phyloP scores from a whole-genome alignment of 1,140 invertebrate species.

The Nautilus pompilius region DNA sequence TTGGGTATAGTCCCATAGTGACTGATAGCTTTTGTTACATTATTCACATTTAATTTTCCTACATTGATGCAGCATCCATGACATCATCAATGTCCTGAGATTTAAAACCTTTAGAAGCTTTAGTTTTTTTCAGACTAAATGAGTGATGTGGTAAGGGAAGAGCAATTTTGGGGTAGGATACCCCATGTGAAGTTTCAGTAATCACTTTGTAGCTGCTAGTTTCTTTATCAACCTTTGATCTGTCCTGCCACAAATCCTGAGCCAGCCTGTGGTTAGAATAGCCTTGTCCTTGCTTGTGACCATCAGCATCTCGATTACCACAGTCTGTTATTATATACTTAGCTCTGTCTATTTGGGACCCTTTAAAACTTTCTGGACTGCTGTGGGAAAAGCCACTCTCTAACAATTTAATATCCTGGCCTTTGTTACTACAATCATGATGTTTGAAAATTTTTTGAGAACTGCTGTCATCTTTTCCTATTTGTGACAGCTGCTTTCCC shows the following conservation, averaged over 20 bases:
- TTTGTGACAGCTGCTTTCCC: not conserved
- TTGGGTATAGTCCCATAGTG: slow-evolving; percentile 94
- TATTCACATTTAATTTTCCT: slow-evolving; percentile 83
- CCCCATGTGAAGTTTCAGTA: slow-evolving; percentile 16
- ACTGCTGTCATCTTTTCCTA: slow-evolving; percentile 6
- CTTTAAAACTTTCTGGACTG: slow-evolving; percentile 40
- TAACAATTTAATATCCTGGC: slow-evolving; percentile 12
- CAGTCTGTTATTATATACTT: slow-evolving; percentile 42
- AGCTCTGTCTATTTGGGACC: slow-evolving; percentile 42
- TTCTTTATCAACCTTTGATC: slow-evolving; percentile 19
- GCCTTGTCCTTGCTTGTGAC: slow-evolving; percentile 20
- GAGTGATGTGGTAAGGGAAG: slow-evolving; percentile 38
- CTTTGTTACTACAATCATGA: slow-evolving; percentile 11
- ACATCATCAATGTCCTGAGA: not conserved
- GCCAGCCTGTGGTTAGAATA: slow-evolving; percentile 11
- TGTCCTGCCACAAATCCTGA: not conserved
- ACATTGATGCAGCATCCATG: slow-evolving; percentile 26
- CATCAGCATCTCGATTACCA: slow-evolving; percentile 26
- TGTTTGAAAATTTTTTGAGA: slow-evolving; percentile 29
- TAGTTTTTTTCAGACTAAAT: slow-evolving; percentile 26
- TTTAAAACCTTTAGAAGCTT: slow-evolving; percentile 13
- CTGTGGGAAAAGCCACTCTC: slow-evolving; percentile 32
- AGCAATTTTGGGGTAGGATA: slow-evolving; percentile 42
- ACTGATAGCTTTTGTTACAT: slow-evolving; percentile 93
- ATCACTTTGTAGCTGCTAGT: slow-evolving; percentile 25